Percentiles rank a stretch among this genome's conserved stretches.
These are phyloP conservation scores for Mesaphorura yosii DNA, from an alignment of 1,140 invertebrate species.

Conservation along the genomic window DNA sequence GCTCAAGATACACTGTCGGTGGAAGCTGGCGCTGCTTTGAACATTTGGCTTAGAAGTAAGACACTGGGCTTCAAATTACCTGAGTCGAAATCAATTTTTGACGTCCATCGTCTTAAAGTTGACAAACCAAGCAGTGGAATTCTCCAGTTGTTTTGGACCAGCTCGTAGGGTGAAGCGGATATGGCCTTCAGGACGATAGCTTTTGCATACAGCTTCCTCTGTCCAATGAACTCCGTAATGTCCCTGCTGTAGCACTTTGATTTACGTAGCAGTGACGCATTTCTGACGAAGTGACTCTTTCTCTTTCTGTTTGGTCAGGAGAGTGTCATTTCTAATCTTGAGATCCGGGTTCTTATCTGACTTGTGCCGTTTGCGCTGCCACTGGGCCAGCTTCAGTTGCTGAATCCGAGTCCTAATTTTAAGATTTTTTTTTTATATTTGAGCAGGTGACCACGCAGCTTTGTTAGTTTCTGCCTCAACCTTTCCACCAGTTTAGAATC, in stretches of 20 bases:
- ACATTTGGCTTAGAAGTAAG: not conserved
- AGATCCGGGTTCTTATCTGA: no score
- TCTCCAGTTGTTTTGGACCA: not conserved
- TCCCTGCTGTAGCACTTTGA: not conserved
- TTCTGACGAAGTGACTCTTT: no score
- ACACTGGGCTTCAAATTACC: not conserved
- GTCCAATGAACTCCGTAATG: not conserved
- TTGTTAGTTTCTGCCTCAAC: no score
- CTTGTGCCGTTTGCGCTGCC: no score
- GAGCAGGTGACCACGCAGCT: no score
- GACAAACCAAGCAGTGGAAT: not conserved
- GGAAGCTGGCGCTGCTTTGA: not conserved
- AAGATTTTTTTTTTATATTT: no score
- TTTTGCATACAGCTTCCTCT: not conserved
- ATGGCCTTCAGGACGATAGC: not conserved
- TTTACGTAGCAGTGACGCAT: no score
- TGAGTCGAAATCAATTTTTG: not conserved
- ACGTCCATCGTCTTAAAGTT: not conserved
- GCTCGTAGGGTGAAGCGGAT: not conserved
- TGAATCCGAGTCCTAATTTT: no score
- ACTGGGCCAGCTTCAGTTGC: no score
- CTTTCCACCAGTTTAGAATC: no score
- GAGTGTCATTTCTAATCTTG: no score
- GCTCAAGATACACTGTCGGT: not conserved
- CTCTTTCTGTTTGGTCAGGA: no score